Conservation (phyloP, 1,140 invertebrate genomes). For the Armadillidium nasatum region DNA sequence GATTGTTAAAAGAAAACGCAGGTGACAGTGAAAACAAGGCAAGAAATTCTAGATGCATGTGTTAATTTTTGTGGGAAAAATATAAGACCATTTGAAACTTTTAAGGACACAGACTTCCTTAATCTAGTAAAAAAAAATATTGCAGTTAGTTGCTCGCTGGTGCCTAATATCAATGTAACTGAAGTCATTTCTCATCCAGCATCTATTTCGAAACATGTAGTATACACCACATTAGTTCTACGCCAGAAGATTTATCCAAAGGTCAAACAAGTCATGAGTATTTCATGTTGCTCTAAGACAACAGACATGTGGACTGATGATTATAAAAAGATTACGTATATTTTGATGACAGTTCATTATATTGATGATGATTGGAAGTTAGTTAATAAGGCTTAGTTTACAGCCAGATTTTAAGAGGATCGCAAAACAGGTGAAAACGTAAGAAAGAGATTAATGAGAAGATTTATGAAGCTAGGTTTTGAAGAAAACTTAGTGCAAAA, state of each 20-base stretch:
- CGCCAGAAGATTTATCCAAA: neutral
- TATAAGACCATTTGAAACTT: neutral
- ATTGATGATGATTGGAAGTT: neutral
- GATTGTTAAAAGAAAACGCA: no score
- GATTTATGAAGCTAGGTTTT: no score
- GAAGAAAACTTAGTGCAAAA: no score
- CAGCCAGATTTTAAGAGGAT: neutral
- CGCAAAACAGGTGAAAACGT: neutral
- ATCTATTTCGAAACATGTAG: neutral
- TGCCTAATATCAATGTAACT: neutral
- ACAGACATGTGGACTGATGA: neutral
- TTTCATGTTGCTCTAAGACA: neutral
- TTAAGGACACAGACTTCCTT: neutral
- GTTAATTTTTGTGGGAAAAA: neutral
- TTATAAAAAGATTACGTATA: neutral
- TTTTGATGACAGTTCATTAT: neutral
- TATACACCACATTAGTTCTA: neutral
- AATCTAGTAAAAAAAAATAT: neutral
- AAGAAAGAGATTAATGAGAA: no score
- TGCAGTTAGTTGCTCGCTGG: no score
- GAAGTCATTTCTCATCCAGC: neutral
- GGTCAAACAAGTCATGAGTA: neutral
- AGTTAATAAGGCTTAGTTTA: neutral
- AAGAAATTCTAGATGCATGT: neutral
- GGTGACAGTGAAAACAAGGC: no score